These are phyloP conservation scores for Eristalis tenax DNA, from an alignment of 2,888 invertebrate species.

Conservation along the genomic window DNA sequence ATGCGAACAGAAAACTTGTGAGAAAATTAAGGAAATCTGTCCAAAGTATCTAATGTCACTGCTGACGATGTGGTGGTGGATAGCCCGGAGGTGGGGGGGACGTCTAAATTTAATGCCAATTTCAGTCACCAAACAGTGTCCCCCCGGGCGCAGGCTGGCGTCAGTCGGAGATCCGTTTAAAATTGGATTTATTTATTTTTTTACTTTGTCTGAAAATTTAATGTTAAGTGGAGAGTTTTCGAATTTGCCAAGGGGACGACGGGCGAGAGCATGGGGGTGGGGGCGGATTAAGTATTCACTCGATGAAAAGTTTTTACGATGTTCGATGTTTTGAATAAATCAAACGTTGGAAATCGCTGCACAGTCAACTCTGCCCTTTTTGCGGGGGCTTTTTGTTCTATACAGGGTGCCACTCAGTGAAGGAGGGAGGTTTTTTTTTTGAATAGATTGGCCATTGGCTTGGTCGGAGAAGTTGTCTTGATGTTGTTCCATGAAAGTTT, in stretches of 20 bases:
- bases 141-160: neutral
- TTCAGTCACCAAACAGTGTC: slow-evolving; percentile 21
- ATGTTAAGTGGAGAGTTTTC: slow-evolving; percentile 56
- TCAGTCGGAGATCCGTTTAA: neutral
- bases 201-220: slow-evolving; percentile 43
- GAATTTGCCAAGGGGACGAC: neutral
- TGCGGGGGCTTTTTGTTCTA: neutral
- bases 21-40: slow-evolving; percentile 36
- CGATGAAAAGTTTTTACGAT: neutral
- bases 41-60: slow-evolving; percentile 32
- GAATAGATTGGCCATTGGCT: too few relatives aligned
- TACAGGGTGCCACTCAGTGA: neutral
- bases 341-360: neutral
- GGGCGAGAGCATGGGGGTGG: neutral
- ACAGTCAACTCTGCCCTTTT: neutral
- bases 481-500: too few relatives aligned
- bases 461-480: too few relatives aligned
- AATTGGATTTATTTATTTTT: slow-evolving; percentile 44
- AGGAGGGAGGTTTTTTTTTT: too few relatives aligned
- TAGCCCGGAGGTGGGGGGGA: neutral
- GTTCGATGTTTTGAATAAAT: neutral
- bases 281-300: neutral
- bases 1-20: slow-evolving; percentile 40
- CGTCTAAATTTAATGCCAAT: slow-evolving; percentile 41
- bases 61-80: neutral